phyloP scores from a whole-genome alignment of 2,797 vertebrate species.

The Myotis myotis region DNA sequence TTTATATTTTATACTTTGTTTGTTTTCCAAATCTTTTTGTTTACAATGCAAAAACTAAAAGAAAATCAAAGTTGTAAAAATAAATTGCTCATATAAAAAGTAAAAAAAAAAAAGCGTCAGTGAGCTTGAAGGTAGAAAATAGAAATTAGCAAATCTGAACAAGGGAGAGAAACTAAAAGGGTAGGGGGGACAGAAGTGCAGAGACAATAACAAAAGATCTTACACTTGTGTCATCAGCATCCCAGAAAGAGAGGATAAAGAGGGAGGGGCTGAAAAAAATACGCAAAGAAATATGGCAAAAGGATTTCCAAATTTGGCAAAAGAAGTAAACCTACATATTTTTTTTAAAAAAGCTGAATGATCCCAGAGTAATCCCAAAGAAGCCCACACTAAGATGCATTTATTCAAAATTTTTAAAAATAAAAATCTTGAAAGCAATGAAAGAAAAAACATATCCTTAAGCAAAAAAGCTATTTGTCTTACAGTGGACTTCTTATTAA shows the following conservation, averaged over 20 bases:
- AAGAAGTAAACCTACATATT: neutral
- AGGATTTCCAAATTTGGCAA: neutral
- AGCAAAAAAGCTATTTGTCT: neutral
- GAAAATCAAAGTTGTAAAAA: slow-evolving; percentile 38
- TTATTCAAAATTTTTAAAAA: neutral
- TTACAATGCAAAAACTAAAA: neutral
- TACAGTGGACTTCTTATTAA: neutral
- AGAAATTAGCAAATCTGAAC: neutral
- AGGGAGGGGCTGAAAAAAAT: neutral
- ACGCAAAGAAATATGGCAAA: neutral
- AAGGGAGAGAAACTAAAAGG: neutral
- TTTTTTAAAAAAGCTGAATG: neutral
- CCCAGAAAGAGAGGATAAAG: neutral
- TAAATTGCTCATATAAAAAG: slow-evolving; percentile 47
- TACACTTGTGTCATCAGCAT: neutral
- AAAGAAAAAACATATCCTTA: neutral
- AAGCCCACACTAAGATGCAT: neutral
- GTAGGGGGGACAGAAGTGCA: neutral
- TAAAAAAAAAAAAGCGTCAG: neutral
- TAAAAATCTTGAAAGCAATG: neutral
- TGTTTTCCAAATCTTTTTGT: neutral
- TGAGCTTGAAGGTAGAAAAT: neutral
- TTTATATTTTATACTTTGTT: slow-evolving; percentile 12
- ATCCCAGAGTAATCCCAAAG: neutral
- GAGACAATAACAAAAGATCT: neutral